phyloP scores from a whole-genome alignment of 1,140 invertebrate species.

The Aphaenogaster floridana region DNA sequence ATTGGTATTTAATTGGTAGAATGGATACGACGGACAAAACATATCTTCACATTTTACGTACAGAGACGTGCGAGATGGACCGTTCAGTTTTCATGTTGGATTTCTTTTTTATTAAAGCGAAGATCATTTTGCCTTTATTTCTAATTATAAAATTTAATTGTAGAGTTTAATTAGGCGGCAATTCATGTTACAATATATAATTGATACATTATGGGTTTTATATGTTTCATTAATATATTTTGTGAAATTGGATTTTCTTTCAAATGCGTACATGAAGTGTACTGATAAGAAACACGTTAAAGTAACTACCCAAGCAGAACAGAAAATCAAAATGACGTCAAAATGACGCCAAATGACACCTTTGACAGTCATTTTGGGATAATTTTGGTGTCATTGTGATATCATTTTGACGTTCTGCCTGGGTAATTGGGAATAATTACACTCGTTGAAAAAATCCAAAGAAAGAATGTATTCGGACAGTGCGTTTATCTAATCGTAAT shows the following conservation, averaged over 20 bases:
- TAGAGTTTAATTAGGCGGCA: neutral
- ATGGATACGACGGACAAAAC: neutral
- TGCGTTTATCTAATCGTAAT: neutral
- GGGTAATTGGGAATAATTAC: neutral
- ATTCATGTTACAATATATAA: neutral
- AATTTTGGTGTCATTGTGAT: no score
- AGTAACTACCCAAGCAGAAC: no score
- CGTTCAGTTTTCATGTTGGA: neutral
- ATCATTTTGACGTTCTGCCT: no score
- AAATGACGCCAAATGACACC: no score
- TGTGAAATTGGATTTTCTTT: neutral
- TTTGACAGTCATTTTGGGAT: no score
- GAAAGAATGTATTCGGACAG: neutral
- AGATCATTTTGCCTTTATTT: neutral
- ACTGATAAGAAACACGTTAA: neutral
- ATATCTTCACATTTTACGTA: neutral
- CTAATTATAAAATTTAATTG: neutral
- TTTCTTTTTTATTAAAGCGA: conserved; percentile 1
- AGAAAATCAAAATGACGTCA: no score
- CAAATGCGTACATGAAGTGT: neutral
- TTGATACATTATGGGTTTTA: neutral
- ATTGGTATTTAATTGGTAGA: neutral
- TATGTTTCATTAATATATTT: neutral
- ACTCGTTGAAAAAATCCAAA: neutral
- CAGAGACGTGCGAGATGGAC: neutral